Conservation (phyloP, 2,797 vertebrate species). For the Scolopax rusticola region DNA sequence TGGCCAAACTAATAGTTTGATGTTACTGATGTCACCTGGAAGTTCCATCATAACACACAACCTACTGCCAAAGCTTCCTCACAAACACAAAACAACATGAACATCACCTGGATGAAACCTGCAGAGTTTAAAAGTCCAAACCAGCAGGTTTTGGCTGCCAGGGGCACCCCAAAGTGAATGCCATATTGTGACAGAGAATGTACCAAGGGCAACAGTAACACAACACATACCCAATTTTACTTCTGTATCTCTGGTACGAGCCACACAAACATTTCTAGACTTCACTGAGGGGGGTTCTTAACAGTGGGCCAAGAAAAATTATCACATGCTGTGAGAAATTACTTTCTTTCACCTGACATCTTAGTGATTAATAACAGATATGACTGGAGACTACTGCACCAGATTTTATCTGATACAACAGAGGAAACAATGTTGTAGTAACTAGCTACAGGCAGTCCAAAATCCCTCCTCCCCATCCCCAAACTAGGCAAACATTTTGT, state of each 20-base stretch:
- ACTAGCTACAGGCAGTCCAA: not conserved
- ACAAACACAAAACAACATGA: not conserved
- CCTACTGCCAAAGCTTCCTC: not conserved
- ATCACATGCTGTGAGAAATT: not conserved
- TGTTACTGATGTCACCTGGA: not conserved
- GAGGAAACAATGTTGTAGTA: not conserved
- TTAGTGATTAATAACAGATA: not conserved
- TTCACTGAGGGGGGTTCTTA: not conserved
- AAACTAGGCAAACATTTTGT: not conserved
- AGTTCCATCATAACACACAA: not conserved
- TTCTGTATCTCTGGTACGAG: not conserved
- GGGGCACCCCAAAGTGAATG: not conserved
- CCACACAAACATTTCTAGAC: not conserved
- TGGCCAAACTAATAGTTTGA: not conserved
- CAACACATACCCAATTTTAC: not conserved
- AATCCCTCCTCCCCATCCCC: not conserved
- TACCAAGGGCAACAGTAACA: not conserved
- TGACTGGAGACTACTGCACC: fast-evolving
- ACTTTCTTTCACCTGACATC: not conserved
- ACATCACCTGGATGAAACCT: not conserved
- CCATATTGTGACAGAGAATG: not conserved
- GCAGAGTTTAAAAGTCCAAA: not conserved
- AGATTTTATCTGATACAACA: not conserved
- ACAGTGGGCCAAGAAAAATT: not conserved
- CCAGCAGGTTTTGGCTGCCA: not conserved